Evolutionary conservation across 2,797 vertebrate species (phyloP), one percentile per base, ranked within the genome.

Genomic region (Lacerta bilineata): DNA sequence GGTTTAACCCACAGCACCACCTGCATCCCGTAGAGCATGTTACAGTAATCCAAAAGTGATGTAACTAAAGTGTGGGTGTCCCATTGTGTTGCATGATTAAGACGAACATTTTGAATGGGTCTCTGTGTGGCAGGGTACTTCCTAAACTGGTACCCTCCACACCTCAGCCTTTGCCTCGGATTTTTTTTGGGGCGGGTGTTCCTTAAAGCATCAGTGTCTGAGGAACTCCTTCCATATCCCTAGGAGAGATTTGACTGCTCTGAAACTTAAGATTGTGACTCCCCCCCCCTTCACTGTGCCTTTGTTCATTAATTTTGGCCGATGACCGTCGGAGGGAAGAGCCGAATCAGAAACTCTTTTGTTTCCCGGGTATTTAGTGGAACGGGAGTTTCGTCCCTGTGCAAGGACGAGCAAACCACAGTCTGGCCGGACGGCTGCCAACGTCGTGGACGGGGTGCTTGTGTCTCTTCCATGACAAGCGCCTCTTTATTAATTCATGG

Each of bases 401-500:
- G 91, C 91, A 91, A 92, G 93, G 93, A 90, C 74, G 93, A 95
- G 92, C 25, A 76, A 90, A 89, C 79, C 86, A 50, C 88, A 8
- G 59, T 93, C 95, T 93, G 89, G 92, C 23, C 59, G 6, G 95
- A 87, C 0, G 84, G 77, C 94, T 96, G 97, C 95, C 95, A 95
- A 91, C 92, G 89, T 43, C 1, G 92, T 92, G 94, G 95, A 89
- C 95, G 91, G 95, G 94, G 92, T 94, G 93, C 93, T 91, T 36
- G 9, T 93, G 91, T 93, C 94, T 96, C 96, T 97, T 95, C 95
- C 95, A 96, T 93, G 92, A 97, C 96, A 97, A 97, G 94, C 90
- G 93, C 93, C 93, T 96, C 96, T 96, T 97, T 97, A 97, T 97
- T 95, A 94, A 97, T 97, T 96, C 95, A 96, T 96, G 96, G 96